phyloP scores from a whole-genome alignment of 2,113 vertebrate species.

The Pristiophorus japonicus region DNA sequence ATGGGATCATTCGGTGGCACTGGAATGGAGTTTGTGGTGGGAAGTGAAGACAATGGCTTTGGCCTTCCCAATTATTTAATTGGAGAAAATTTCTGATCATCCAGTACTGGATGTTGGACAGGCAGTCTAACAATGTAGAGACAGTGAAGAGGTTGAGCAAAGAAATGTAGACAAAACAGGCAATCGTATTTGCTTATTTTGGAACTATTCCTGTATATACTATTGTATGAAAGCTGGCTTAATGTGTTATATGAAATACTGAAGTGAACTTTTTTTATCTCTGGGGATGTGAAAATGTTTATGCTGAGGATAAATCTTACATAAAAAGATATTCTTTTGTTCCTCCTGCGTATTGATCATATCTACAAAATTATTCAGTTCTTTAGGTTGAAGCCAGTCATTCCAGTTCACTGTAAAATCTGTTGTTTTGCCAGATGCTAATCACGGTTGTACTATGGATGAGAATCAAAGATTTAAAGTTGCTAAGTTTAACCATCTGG shows the following conservation, averaged over 20 bases:
- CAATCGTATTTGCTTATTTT: background rate
- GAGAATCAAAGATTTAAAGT: background rate
- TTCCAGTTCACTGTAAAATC: background rate
- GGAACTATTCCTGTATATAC: background rate
- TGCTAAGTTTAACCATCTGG: background rate
- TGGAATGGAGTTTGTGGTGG: too few relatives aligned
- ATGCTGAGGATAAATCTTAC: background rate
- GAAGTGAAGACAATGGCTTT: too few relatives aligned
- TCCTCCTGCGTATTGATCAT: background rate
- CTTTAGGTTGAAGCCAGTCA: background rate
- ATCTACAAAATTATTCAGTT: background rate
- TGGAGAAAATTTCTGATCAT: too few relatives aligned
- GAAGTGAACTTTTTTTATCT: background rate
- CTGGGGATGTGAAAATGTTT: background rate
- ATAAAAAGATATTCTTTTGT: background rate
- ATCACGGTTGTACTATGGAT: background rate
- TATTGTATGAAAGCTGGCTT: background rate
- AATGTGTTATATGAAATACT: background rate
- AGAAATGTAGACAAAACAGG: too few relatives aligned
- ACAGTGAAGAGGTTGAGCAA: too few relatives aligned
- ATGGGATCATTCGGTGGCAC: too few relatives aligned
- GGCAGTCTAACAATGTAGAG: too few relatives aligned
- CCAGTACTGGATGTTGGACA: too few relatives aligned
- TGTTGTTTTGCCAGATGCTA: background rate
- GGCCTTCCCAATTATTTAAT: too few relatives aligned